phyloP scores from a whole-genome alignment of 1,140 invertebrate genomes.

The Papilio polytes region DNA sequence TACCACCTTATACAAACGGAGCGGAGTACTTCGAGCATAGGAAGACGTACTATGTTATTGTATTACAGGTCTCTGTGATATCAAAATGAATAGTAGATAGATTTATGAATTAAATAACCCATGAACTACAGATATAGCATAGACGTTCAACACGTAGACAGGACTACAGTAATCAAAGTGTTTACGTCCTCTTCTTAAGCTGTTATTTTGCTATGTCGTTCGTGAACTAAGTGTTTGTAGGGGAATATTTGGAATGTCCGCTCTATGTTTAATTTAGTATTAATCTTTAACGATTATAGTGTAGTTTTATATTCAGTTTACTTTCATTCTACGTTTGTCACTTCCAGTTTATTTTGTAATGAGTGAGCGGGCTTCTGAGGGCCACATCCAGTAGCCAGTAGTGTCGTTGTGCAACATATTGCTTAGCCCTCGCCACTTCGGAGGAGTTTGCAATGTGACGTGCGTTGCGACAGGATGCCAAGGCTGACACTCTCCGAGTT shows the following conservation, averaged over 20 bases:
- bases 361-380: background rate
- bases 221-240: no score
- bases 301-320: background rate
- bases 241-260: no score
- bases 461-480: conserved; percentile 26
- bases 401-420: background rate
- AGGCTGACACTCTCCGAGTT: conserved; percentile 21
- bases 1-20: conserved; percentile 63
- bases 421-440: conserved; percentile 4
- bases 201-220: no score
- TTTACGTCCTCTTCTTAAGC: no score
- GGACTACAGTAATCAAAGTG: no score
- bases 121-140: no score
- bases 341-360: conserved; percentile 12
- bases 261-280: no score
- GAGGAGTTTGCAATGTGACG: conserved; percentile 12
- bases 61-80: conserved; percentile 52
- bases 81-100: background rate
- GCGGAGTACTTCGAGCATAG: conserved; percentile 67
- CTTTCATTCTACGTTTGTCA: background rate
- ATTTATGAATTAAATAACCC: no score
- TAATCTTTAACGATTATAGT: background rate
- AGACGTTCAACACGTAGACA: no score
- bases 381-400: background rate
- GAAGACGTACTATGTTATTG: conserved; percentile 68